These are phyloP conservation scores for Rachycentron canadum DNA, from an alignment of 2,797 vertebrate species.

Conservation along the genomic window DNA sequence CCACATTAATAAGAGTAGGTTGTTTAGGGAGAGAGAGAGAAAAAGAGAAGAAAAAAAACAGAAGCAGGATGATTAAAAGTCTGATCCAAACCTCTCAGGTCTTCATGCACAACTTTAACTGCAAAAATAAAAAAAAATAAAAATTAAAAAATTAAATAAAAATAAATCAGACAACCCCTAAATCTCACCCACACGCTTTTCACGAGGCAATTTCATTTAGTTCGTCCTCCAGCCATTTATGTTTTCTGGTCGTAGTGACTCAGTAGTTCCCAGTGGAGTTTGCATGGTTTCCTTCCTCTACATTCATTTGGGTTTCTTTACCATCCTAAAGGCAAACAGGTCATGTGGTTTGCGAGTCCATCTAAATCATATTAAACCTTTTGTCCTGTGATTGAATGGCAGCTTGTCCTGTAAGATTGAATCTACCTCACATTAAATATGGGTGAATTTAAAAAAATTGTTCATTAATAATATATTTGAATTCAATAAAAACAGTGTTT, in stretches of 20 bases:
- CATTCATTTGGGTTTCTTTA: neutral
- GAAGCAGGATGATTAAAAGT: conserved; percentile 32
- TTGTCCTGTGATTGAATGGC: neutral
- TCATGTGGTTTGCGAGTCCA: neutral
- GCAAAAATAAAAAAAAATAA: conserved; percentile 15
- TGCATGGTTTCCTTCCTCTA: neutral
- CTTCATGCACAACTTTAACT: conserved; percentile 19
- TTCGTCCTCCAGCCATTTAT: conserved; percentile 11
- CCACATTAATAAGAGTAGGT: conserved; percentile 7
- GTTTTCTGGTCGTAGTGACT: neutral
- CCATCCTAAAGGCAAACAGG: neutral
- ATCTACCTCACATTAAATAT: neutral
- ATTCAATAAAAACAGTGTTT: neutral
- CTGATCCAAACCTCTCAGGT: conserved; percentile 9
- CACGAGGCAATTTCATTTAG: conserved; percentile 17
- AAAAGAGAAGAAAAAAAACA: neutral
- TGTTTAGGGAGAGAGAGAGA: neutral
- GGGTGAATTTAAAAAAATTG: neutral
- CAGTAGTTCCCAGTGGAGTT: neutral
- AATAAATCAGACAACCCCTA: neutral
- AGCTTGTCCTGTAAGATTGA: neutral
- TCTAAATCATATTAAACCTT: neutral
- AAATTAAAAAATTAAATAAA: too few species aligned
- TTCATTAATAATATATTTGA: neutral
- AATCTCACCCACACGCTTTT: conserved; percentile 19